Percentiles rank a stretch among this genome's conserved stretches.
phyloP scores from a whole-genome alignment of 2,113 vertebrate genomes.

The Dinomys branickii region DNA sequence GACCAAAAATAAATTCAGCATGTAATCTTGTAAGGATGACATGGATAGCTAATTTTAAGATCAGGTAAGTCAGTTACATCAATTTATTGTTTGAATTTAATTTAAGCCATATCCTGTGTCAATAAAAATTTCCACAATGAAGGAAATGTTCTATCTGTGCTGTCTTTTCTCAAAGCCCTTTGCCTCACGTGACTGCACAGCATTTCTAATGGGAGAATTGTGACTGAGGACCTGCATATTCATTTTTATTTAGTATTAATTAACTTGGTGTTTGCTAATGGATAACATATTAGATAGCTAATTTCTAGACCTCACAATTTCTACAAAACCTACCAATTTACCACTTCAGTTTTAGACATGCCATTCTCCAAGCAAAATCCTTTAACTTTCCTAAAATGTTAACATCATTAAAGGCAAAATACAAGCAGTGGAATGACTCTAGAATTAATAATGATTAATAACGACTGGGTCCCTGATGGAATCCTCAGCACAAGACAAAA shows the following conservation, averaged over 20 bases:
- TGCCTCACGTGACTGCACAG: not conserved
- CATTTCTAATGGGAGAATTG: not conserved
- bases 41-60: not conserved
- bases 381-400: not conserved
- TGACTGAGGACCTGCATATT: not conserved
- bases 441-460: not conserved
- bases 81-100: not conserved
- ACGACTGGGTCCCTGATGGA: not conserved
- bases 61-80: not conserved
- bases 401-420: not conserved
- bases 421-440: not conserved
- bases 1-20: not conserved
- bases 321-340: not conserved
- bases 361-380: not conserved
- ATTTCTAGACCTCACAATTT: not conserved
- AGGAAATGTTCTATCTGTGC: not conserved
- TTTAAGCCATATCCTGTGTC: not conserved
- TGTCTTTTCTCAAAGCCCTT: not conserved
- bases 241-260: not conserved
- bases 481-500: not conserved
- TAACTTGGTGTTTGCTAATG: not conserved
- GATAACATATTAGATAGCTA: not conserved
- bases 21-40: not conserved
- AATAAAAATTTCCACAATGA: not conserved
- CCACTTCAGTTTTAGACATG: not conserved